phyloP scores from a whole-genome alignment of 2,797 vertebrate genomes.

The Philypnodon macrostomus region DNA sequence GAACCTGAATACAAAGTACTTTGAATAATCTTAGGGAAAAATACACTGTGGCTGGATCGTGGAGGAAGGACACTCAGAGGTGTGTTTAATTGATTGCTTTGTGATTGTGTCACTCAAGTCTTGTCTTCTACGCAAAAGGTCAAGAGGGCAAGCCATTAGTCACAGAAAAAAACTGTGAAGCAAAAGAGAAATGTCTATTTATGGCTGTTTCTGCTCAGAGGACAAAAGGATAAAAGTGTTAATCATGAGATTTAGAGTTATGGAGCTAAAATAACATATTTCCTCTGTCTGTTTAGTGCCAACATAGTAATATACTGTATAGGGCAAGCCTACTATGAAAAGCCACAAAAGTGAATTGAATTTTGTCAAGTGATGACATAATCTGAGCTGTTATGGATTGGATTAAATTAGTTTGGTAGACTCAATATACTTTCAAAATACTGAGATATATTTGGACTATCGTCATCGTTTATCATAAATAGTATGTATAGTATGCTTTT shows the following conservation, averaged over 20 bases:
- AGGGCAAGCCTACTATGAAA: slow-evolving; percentile 20
- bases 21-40: slow-evolving; percentile 2
- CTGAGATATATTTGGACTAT: too few relatives aligned
- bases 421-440: too few relatives aligned
- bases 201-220: slow-evolving; percentile 13
- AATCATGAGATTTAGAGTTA: slow-evolving; percentile 12
- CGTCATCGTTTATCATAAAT: too few relatives aligned
- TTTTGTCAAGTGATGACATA: too few relatives aligned
- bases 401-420: too few relatives aligned
- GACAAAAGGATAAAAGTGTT: slow-evolving; percentile 28
- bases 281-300: slow-evolving; percentile 21
- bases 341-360: not conserved
- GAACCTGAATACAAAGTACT: slow-evolving; percentile 11
- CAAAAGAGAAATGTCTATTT: slow-evolving; percentile 14
- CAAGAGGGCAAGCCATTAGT: slow-evolving; percentile 42
- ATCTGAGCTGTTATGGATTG: too few relatives aligned
- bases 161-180: slow-evolving; percentile 10
- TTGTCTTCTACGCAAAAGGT: slow-evolving; percentile 34
- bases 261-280: slow-evolving; percentile 23
- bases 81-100: slow-evolving; percentile 53
- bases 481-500: too few relatives aligned
- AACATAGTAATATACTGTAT: slow-evolving; percentile 22
- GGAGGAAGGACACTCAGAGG: slow-evolving; percentile 40
- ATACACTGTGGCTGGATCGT: slow-evolving; percentile 11
- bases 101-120: slow-evolving; percentile 47